Conservation (phyloP, 1,140 invertebrate species). For the Condylostylus longicornis region DNA sequence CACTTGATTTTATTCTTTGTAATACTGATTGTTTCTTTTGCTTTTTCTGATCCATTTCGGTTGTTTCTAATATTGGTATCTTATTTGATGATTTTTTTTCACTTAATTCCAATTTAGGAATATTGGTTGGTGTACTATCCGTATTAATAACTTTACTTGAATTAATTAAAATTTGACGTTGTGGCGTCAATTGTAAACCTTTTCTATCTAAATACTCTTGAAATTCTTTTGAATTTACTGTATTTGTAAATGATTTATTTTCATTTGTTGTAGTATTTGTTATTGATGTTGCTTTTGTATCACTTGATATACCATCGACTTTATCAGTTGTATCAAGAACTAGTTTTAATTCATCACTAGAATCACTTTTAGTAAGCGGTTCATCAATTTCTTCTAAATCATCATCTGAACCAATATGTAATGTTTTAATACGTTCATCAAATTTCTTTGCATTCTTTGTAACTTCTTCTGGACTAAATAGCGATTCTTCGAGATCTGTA, state of each 20-base stretch:
- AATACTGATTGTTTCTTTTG: constrained; percentile 16
- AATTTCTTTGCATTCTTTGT: constrained; percentile 29
- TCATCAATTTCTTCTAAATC: constrained; percentile 29
- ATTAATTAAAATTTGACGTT: constrained; percentile 1
- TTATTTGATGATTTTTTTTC: constrained; percentile 2
- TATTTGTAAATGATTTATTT: constrained; percentile 25
- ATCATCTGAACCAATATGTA: constrained; percentile 28
- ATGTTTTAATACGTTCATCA: constrained; percentile 26
- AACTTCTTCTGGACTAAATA: constrained; percentile 25
- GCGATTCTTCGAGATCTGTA: constrained; percentile 14
- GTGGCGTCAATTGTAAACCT: constrained; percentile 21
- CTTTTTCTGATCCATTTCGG: constrained; percentile 13
- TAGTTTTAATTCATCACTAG: constrained; percentile 21
- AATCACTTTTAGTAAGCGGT: constrained; percentile 24
- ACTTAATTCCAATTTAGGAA: constrained; percentile 1
- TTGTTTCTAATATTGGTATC: constrained; percentile 4
- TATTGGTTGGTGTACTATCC: constrained; percentile 1
- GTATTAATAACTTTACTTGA: constrained; percentile 3
- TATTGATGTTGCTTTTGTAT: not conserved
- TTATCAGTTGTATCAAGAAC: constrained; percentile 3
- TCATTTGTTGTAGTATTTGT: not conserved
- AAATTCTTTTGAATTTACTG: constrained; percentile 28
- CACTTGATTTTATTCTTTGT: constrained; percentile 21
- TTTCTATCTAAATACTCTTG: constrained; percentile 26
- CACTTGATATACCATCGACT: not conserved